Evolutionary conservation across 2,888 invertebrate genomes (phyloP).

Genomic region (Lysandra bellargus): DNA sequence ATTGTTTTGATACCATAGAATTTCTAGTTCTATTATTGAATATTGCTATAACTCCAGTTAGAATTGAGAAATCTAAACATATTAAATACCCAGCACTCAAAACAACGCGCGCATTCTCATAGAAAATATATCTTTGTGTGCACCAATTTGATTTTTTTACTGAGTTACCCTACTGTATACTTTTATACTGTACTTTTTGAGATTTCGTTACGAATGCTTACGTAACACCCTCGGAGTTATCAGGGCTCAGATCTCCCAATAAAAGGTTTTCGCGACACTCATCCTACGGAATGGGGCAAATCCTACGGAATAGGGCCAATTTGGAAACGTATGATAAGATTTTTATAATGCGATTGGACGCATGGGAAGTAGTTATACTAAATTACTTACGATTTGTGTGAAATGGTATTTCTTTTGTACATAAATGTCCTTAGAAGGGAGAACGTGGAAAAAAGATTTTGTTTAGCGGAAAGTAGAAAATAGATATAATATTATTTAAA

Average conservation of each 20-base stretch:
- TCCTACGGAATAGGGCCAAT: slow-evolving; percentile 37
- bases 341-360: slow-evolving; percentile 38
- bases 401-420: not conserved
- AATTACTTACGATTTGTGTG: not conserved
- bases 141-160: too few relatives aligned
- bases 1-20: too few relatives aligned
- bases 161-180: too few relatives aligned
- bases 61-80: too few relatives aligned
- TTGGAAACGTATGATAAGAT: slow-evolving; percentile 44
- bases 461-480: not conserved
- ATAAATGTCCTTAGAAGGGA: not conserved
- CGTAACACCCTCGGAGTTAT: slow-evolving; percentile 52
- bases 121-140: too few relatives aligned
- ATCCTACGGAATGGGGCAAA: slow-evolving; percentile 52
- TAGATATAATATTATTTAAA: too few relatives aligned
- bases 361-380: not conserved
- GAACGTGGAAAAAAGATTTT: not conserved
- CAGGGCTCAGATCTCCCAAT: slow-evolving; percentile 55
- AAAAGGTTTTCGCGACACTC: slow-evolving; percentile 53
- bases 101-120: too few relatives aligned
- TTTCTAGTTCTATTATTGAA: too few relatives aligned
- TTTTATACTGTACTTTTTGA: not conserved
- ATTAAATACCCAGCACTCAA: too few relatives aligned
- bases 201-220: slow-evolving; percentile 34
- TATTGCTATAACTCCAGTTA: too few relatives aligned